Base-by-base conservation (phyloP, 1,140 invertebrate species). In the Oreohelix idahoensis region DNA sequence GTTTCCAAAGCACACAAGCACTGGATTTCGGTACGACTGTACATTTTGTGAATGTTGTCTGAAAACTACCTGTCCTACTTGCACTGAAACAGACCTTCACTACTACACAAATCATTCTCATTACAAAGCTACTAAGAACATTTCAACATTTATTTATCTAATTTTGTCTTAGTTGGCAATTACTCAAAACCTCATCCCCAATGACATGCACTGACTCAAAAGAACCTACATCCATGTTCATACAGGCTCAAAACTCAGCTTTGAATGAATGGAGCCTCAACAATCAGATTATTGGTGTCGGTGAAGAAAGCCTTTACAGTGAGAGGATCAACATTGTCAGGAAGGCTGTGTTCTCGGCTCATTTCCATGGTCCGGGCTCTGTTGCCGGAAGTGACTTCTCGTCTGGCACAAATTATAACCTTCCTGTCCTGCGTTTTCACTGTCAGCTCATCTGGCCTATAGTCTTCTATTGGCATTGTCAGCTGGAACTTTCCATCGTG, bases 281-380 rank as follows among this genome's bases (percentile, higher is more conserved):
- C 84, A 36, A 92, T 84, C 20, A 93, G 89, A 70, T 89, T 91
- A 29, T 90, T 90, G 32, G 88, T 86, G 63, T 92, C 92, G 0
- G 91, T 90, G 84, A 93, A 89, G 83, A 89, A 91, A 20, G 91
- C 91, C 79, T 91, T 92, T 5, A 92, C 90, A 11, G 88, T 86
- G 78, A 90, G 84, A 17, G 92, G 91, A 84, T 93, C 91, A 35
- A 93, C 92, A 32, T 87, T 88, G 26, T 91, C 90, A 0, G 92
- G 92, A 26, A 93, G 83, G 69, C 89, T 87, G 81, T 90, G 90
- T 81, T 92, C 90, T 32, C 90, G 84, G 53, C 88, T 92, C 63
- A 93, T 87, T 85, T 93, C 92, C 42, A 88, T 89, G n/a, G 87
- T 89, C 35, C 88, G 89, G 38, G 88, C 90, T 51, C 91, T 81